phyloP scores from a whole-genome alignment of 2,888 invertebrate genomes.

The Tetragonula carbonaria region DNA sequence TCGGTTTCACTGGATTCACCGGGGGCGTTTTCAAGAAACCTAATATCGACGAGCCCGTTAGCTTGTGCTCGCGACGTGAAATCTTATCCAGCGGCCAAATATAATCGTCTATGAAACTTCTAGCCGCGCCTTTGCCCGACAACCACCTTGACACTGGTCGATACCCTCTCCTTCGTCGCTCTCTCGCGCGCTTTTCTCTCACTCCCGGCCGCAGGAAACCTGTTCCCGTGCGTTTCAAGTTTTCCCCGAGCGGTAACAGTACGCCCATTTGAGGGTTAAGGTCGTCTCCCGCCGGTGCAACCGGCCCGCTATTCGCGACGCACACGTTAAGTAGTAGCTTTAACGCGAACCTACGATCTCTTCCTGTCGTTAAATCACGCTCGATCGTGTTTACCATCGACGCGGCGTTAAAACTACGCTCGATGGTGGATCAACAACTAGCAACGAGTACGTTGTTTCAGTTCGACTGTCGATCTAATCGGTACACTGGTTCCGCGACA shows the following conservation, averaged over 20 bases:
- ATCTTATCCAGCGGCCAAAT: conserved; percentile 45
- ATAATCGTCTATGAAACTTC: conserved; percentile 56
- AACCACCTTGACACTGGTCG: conserved; percentile 48
- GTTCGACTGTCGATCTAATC: conserved; percentile 20
- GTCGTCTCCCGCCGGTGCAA: conserved; percentile 55
- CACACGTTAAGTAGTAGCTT: conserved; percentile 32
- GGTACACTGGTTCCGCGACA: neutral
- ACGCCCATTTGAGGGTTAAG: conserved; percentile 72
- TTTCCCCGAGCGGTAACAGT: conserved; percentile 68
- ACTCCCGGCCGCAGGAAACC: conserved; percentile 56
- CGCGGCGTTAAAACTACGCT: neutral
- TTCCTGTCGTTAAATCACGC: conserved; percentile 50
- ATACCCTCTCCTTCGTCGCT: neutral
- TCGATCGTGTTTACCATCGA: conserved; percentile 15
- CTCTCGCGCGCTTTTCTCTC: neutral
- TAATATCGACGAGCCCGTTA: conserved; percentile 54
- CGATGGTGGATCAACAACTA: conserved; percentile 9
- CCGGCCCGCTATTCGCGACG: conserved; percentile 58
- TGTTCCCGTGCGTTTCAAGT: conserved; percentile 68
- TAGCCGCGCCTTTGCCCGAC: conserved; percentile 52
- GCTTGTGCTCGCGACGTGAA: conserved; percentile 43
- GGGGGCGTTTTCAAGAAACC: conserved; percentile 42
- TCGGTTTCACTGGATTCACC: conserved; percentile 26
- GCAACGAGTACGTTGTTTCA: neutral
- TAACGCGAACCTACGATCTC: conserved; percentile 31